Conservation (phyloP, 2,888 invertebrate genomes). For the Laspeyria flexula region DNA sequence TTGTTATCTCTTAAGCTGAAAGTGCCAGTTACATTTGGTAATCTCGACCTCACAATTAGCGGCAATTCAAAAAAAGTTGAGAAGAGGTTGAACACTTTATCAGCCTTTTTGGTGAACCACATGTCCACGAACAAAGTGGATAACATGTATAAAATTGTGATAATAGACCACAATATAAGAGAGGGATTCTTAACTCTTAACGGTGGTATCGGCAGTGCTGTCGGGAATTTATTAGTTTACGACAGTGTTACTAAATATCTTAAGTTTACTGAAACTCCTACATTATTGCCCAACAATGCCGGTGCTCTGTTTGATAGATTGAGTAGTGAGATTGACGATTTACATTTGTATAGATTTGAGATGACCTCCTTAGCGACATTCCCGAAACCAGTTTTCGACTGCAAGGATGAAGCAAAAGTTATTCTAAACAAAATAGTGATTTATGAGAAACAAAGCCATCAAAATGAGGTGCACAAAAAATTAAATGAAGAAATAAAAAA, state of each 20-base stretch:
- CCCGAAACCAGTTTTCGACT: constrained; percentile 13
- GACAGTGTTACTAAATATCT: constrained; percentile 1
- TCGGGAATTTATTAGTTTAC: too few relatives aligned
- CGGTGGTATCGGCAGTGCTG: constrained; percentile 21
- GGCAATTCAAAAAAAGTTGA: too few relatives aligned
- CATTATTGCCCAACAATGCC: constrained; percentile 8
- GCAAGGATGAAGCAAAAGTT: constrained; percentile 5
- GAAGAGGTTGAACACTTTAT: too few relatives aligned
- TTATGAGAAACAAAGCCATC: constrained; percentile 21
- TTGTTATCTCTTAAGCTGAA: constrained; percentile 6
- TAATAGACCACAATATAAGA: constrained; percentile 20
- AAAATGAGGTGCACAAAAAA: constrained; percentile 13
- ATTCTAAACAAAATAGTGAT: constrained; percentile 17
- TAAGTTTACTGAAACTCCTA: constrained; percentile 10
- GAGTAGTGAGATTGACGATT: neutral
- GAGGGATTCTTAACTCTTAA: constrained; percentile 11
- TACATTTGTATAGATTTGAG: too few relatives aligned
- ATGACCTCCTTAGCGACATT: constrained; percentile 6
- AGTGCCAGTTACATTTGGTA: constrained; percentile 20
- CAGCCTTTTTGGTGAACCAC: constrained; percentile 37
- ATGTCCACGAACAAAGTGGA: too few relatives aligned
- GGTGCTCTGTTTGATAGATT: neutral
- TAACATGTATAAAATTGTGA: too few relatives aligned
- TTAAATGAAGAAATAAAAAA: neutral
- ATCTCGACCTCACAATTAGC: too few relatives aligned